Evolutionary conservation across 2,888 invertebrate species (phyloP), one percentile per base, ranked within the genome.

Genomic region (Ornithoptera alexandrae): DNA sequence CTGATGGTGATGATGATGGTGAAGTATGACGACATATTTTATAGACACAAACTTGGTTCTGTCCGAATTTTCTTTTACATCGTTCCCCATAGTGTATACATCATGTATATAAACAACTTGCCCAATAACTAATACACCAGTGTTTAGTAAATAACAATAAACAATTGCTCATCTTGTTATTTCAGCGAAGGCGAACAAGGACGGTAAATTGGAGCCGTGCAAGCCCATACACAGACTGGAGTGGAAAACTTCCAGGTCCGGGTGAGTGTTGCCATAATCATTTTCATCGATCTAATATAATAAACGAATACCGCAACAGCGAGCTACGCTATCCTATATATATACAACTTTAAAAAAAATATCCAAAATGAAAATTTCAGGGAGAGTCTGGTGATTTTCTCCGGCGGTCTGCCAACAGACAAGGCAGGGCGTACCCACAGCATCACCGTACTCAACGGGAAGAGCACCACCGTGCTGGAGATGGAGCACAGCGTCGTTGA

Each of bases 401-500:
- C 98, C 77, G 99, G 99, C 77, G 99, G 99, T 62, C 95, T 98
- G 93, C 96, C 98, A 69, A 95, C 96, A 85, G 98, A 98, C 90
- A 96, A 96, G 88, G 96, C 97, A 80, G 96, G 97, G 79, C 94
- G 97, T 91, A 95, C 97, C 79, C 98, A 98, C 81, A 97, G 98
- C 91, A 96, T 99, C 87, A 98, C 98, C 46, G 98, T 99, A 78
- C 97, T 98, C 90, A 97, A 97, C 93, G 98, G 98, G 77, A 98
- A 98, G 94, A 97, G 96, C 78, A 98, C 98, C 76, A 98, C 98
- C 46, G 98, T 99, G 73, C 94, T 99, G 81, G 99, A 99, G 94
- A 99, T 99, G 99, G 99, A 99, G 87, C 98, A 99, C 93, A 97
- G 96, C 84, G 98, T 99, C 73, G 95, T 99, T 74, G 98, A 99